These are phyloP conservation scores for Babylonia areolata DNA, from an alignment of 1,140 invertebrate species.

Conservation along the genomic window DNA sequence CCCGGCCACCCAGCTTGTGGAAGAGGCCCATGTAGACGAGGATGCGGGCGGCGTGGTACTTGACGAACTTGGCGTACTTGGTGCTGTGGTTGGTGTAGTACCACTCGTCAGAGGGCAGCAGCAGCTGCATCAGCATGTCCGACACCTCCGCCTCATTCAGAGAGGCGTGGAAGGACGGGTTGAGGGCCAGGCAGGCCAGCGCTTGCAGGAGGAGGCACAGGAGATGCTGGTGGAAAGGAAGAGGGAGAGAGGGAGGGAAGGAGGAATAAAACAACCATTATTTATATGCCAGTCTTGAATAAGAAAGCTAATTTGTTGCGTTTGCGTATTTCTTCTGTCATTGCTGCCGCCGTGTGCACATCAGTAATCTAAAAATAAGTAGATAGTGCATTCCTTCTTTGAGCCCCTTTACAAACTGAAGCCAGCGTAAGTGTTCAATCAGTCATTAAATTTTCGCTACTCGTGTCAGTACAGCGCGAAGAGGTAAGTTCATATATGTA, in stretches of 20 bases:
- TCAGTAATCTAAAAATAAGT: too few relatives aligned
- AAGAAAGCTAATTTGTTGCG: too few relatives aligned
- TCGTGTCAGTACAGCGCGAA: too few relatives aligned
- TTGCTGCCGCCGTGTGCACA: too few relatives aligned
- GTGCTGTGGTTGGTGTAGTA: constrained; percentile 87
- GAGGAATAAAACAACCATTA: too few relatives aligned
- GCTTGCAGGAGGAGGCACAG: constrained; percentile 83
- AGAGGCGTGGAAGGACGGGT: constrained; percentile 79
- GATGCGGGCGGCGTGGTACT: constrained; percentile 83
- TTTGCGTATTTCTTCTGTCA: too few relatives aligned
- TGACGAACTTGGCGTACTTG: constrained; percentile 83
- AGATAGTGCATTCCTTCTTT: too few relatives aligned
- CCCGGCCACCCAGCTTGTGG: constrained; percentile 77
- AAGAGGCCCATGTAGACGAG: constrained; percentile 81
- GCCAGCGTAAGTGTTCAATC: too few relatives aligned
- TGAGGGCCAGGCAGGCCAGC: constrained; percentile 81
- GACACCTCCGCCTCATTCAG: constrained; percentile 81
- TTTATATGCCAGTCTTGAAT: too few relatives aligned
- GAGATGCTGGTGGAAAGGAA: constrained; percentile 79
- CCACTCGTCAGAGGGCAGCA: constrained; percentile 85
- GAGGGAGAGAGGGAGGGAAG: background rate
- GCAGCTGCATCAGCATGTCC: constrained; percentile 82
- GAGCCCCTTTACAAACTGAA: too few relatives aligned
- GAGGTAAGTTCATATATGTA: too few relatives aligned
- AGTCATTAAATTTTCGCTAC: too few relatives aligned